Conservation (phyloP, 1,140 invertebrate species). For the Mya arenaria region DNA sequence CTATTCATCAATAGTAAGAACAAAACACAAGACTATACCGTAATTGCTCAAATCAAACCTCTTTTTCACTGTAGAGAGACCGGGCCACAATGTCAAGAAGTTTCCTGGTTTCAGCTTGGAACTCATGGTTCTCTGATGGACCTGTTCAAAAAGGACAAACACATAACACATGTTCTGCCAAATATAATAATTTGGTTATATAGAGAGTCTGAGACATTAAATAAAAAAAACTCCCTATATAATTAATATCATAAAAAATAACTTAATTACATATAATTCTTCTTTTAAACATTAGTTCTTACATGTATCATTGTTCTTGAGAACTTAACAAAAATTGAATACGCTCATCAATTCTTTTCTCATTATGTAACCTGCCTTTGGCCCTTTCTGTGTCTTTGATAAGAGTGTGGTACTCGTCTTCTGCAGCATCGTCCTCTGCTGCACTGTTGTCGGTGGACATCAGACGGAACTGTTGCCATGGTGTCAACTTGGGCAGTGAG, state of each 20-base stretch:
- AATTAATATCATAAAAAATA: no score
- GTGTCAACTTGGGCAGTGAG: background rate
- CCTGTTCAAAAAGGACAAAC: conserved; percentile 67
- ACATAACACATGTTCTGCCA: no score
- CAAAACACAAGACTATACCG: background rate
- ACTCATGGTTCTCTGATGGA: conserved; percentile 84
- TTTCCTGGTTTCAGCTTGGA: conserved; percentile 98
- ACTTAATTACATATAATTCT: no score
- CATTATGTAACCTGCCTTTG: conserved; percentile 70
- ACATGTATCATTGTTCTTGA: no score
- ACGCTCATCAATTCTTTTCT: no score
- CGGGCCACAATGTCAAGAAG: conserved; percentile 98
- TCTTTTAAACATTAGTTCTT: no score
- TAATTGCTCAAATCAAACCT: conserved; percentile 84
- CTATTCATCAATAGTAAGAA: background rate
- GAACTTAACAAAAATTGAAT: no score
- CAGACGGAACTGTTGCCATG: background rate
- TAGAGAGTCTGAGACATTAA: no score
- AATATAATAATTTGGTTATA: no score
- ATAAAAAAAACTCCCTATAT: no score
- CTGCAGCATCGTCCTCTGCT: conserved; percentile 57
- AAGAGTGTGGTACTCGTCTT: conserved; percentile 73
- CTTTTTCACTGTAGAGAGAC: conserved; percentile 98
- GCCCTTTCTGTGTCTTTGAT: conserved; percentile 76
- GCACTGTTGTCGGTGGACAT: background rate